Evolutionary conservation across 2,888 invertebrate genomes (phyloP).

Genomic region (Drosophila emarginata): DNA sequence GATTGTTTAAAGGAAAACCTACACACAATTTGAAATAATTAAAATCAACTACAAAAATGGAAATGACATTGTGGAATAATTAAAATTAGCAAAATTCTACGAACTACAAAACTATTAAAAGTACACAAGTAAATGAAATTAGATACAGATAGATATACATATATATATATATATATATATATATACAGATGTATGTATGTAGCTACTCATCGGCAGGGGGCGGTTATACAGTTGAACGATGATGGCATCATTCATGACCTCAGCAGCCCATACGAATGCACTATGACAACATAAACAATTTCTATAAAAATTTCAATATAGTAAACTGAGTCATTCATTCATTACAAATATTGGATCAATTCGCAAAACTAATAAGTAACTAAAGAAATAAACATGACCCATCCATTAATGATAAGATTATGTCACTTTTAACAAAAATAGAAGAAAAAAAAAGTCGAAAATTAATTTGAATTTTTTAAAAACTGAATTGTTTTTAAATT

Average conservation of each 20-base stretch:
- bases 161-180: too few species aligned
- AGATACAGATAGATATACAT: background rate
- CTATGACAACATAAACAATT: too few species aligned
- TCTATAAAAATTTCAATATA: too few species aligned
- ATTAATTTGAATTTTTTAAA: too few species aligned
- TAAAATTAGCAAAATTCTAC: slow-evolving; percentile 50
- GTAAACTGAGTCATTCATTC: too few species aligned
- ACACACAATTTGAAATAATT: too few species aligned
- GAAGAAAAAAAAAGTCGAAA: background rate
- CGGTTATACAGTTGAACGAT: slow-evolving; percentile 1
- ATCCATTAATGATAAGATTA: background rate
- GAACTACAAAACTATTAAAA: slow-evolving; percentile 8
- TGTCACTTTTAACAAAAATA: too few species aligned
- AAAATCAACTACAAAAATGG: slow-evolving; percentile 24
- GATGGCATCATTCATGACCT: slow-evolving; percentile 46
- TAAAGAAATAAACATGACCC: background rate
- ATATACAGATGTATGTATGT: too few species aligned
- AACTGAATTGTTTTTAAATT: background rate
- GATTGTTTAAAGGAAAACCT: too few species aligned
- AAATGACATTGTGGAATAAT: slow-evolving; percentile 30
- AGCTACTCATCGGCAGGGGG: too few species aligned
- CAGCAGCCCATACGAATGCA: slow-evolving; percentile 26
- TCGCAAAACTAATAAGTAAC: background rate
- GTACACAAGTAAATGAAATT: slow-evolving; percentile 30
- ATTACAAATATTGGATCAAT: background rate